phyloP scores from a whole-genome alignment of 1,140 invertebrate species.

The Euschistus heros region DNA sequence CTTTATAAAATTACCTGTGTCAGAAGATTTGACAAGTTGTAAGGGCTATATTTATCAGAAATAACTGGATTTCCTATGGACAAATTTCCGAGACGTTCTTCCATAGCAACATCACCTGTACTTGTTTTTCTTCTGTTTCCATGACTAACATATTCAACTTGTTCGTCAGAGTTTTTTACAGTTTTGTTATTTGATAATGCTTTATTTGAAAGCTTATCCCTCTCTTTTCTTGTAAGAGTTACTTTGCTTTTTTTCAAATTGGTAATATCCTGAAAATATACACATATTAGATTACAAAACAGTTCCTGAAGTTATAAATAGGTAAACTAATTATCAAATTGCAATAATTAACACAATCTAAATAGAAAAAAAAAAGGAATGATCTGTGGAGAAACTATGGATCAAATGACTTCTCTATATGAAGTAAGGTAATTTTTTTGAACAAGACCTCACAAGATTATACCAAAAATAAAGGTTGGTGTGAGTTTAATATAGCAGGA shows the following conservation, averaged over 20 bases:
- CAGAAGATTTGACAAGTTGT: slow-evolving; percentile 22
- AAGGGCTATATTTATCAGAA: slow-evolving; percentile 3
- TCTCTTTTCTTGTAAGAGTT: background rate
- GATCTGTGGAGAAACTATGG: no score
- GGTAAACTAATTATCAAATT: no score
- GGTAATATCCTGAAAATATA: slow-evolving; percentile 1
- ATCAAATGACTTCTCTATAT: no score
- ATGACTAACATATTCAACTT: slow-evolving; percentile 15
- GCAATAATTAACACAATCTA: no score
- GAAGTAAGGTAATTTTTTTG: no score
- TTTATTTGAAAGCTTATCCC: background rate
- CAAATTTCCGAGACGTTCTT: slow-evolving; percentile 22
- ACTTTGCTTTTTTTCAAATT: background rate
- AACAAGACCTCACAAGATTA: no score
- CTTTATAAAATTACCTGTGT: slow-evolving; percentile 16
- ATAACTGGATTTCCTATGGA: slow-evolving; percentile 8
- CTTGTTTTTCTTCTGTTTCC: background rate
- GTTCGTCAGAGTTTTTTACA: background rate
- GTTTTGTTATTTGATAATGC: background rate
- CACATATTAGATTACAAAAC: no score
- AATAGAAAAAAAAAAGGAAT: no score
- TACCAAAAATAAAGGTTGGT: no score
- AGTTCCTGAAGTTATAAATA: no score
- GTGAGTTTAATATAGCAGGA: no score
- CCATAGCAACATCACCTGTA: slow-evolving; percentile 20